These are phyloP conservation scores for Diarsia brunnea DNA, from an alignment of 2,888 invertebrate genomes.

Conservation along the genomic window DNA sequence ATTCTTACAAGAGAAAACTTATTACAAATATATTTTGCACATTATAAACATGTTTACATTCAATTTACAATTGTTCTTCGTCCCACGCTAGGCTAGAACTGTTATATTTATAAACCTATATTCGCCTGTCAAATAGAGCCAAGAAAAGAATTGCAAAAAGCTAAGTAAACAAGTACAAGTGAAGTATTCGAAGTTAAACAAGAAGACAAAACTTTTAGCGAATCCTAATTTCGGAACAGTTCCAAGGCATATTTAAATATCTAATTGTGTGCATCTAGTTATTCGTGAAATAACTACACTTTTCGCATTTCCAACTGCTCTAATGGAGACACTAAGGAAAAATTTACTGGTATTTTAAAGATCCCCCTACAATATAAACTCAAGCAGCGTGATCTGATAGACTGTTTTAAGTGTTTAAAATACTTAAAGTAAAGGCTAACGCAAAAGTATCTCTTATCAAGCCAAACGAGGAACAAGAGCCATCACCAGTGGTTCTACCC, in stretches of 20 bases:
- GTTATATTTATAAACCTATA: slow-evolving; percentile 24
- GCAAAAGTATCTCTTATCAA: background rate
- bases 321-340: background rate
- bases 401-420: background rate
- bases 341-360: background rate
- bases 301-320: background rate
- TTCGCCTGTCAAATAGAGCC: slow-evolving; percentile 16
- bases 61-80: slow-evolving; percentile 31
- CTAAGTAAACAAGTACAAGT: slow-evolving; percentile 49
- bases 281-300: slow-evolving; percentile 14
- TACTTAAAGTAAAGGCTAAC: background rate
- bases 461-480: background rate
- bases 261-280: slow-evolving; percentile 19
- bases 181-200: slow-evolving; percentile 19
- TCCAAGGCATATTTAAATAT: slow-evolving; percentile 29
- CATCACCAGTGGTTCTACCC: background rate
- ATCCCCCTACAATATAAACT: background rate
- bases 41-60: slow-evolving; percentile 46
- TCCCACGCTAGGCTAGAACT: slow-evolving; percentile 9
- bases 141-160: slow-evolving; percentile 29
- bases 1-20: slow-evolving; percentile 27
- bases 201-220: slow-evolving; percentile 1
- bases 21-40: slow-evolving; percentile 32
- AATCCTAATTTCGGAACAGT: slow-evolving; percentile 30
- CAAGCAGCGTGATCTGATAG: background rate